Evolutionary conservation across 2,797 vertebrate species (phyloP).

Genomic region (Alauda arvensis): DNA sequence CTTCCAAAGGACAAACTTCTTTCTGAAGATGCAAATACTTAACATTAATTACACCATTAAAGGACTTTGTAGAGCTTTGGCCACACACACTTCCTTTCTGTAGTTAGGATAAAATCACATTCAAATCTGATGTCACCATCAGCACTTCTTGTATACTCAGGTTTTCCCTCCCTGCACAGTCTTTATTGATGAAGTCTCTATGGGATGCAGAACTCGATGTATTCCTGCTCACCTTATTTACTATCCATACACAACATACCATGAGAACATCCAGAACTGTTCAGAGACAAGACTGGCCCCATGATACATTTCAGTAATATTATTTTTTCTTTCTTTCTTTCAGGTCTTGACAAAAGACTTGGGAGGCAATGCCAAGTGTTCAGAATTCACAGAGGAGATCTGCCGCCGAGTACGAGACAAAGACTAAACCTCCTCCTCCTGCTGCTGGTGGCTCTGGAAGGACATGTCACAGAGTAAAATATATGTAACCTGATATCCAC

Average conservation of each 20-base stretch:
- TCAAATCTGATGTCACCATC: not conserved
- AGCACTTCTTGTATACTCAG: not conserved
- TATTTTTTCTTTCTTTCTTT: not conserved
- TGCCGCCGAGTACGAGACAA: constrained; percentile 83
- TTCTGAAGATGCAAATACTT: not conserved
- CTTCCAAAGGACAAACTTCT: not conserved
- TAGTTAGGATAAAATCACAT: not conserved
- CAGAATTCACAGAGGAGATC: constrained; percentile 91
- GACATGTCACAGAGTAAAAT: not conserved
- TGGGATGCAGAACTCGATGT: not conserved
- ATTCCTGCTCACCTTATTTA: not conserved
- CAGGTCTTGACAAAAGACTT: constrained; percentile 92
- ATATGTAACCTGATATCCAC: not conserved
- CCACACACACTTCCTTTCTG: not conserved
- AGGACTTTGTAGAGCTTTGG: not conserved
- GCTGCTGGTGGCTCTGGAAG: not conserved
- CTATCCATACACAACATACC: not conserved
- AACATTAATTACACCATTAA: not conserved
- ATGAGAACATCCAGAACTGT: not conserved
- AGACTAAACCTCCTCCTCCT: constrained; percentile 27
- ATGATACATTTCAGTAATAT: not conserved
- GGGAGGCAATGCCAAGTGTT: constrained; percentile 91
- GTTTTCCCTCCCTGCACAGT: not conserved
- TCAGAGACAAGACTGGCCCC: not conserved
- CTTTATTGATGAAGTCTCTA: not conserved